These are phyloP conservation scores for Nasonia oneida DNA, from an alignment of 2,888 invertebrate genomes.

Conservation along the genomic window DNA sequence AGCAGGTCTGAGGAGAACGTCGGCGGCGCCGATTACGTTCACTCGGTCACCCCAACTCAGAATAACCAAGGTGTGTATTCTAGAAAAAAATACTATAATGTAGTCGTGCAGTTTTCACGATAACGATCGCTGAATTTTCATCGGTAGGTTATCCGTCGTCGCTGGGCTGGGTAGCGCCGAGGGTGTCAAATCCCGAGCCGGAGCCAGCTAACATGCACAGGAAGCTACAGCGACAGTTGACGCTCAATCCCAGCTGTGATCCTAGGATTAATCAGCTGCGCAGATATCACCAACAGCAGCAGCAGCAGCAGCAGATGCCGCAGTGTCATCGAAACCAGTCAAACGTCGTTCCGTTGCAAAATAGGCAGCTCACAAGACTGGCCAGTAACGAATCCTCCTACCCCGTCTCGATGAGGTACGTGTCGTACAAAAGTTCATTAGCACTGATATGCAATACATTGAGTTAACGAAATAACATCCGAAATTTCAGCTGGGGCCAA, in stretches of 20 bases:
- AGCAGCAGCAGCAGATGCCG: conserved; percentile 64
- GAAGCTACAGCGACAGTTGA: conserved; percentile 89
- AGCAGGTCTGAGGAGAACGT: conserved; percentile 82
- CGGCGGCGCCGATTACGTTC: conserved; percentile 63
- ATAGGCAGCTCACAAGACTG: conserved; percentile 74
- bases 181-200: conserved; percentile 70
- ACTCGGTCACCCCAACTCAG: neutral
- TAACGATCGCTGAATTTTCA: neutral
- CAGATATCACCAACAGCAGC: conserved; percentile 72
- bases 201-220: conserved; percentile 85
- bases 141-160: conserved; percentile 69
- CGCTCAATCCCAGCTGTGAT: conserved; percentile 90
- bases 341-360: conserved; percentile 68
- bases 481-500: conserved; percentile 72
- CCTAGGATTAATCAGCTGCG: conserved; percentile 83
- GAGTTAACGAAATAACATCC: neutral
- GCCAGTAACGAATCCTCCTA: conserved; percentile 70
- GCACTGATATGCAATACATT: neutral
- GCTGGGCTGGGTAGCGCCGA: conserved; percentile 73
- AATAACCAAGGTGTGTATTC: conserved; percentile 67
- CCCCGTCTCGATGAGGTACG: conserved; percentile 34
- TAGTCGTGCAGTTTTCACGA: neutral
- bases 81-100: neutral
- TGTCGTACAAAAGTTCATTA: neutral
- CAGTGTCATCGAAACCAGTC: conserved; percentile 65